Conservation (phyloP, 2,888 invertebrate genomes). For the Trichopria drosophilae region DNA sequence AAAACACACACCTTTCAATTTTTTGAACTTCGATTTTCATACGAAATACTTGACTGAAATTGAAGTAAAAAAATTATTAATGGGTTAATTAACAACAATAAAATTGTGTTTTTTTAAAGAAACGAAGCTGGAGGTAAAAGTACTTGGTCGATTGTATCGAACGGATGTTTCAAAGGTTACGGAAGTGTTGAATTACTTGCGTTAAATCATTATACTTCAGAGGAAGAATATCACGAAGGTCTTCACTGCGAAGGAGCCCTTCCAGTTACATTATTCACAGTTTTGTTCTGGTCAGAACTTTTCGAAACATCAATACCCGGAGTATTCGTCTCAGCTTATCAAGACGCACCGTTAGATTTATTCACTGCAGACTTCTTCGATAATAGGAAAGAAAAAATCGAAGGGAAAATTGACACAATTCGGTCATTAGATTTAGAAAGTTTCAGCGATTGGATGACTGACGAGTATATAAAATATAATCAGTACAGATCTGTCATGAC, state of each 20-base stretch:
- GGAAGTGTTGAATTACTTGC: slow-evolving; percentile 48
- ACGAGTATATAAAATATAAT: slow-evolving; percentile 38
- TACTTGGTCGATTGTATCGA: slow-evolving; percentile 42
- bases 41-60: too few species aligned
- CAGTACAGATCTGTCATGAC: slow-evolving; percentile 43
- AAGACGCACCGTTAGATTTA: slow-evolving; percentile 75
- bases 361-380: slow-evolving; percentile 68
- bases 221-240: slow-evolving; percentile 40
- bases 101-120: slow-evolving; percentile 12
- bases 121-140: slow-evolving; percentile 44
- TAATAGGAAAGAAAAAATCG: slow-evolving; percentile 66
- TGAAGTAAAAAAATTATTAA: slow-evolving; percentile 7
- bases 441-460: slow-evolving; percentile 58
- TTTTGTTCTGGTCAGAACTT: slow-evolving; percentile 81
- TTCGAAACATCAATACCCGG: slow-evolving; percentile 65
- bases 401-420: slow-evolving; percentile 60
- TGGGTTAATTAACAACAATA: not conserved
- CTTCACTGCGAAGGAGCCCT: slow-evolving; percentile 75
- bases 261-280: slow-evolving; percentile 65
- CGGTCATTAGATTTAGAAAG: slow-evolving; percentile 53
- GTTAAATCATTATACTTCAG: slow-evolving; percentile 38
- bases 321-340: slow-evolving; percentile 69
- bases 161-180: slow-evolving; percentile 33
- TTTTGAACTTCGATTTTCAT: too few species aligned
- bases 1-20: too few species aligned